A percentile compares a stretch with the other conserved stretches of the same genome.
These are phyloP conservation scores for Tetrao urogallus DNA, from an alignment of 2,113 vertebrate genomes.

Conservation along the genomic window DNA sequence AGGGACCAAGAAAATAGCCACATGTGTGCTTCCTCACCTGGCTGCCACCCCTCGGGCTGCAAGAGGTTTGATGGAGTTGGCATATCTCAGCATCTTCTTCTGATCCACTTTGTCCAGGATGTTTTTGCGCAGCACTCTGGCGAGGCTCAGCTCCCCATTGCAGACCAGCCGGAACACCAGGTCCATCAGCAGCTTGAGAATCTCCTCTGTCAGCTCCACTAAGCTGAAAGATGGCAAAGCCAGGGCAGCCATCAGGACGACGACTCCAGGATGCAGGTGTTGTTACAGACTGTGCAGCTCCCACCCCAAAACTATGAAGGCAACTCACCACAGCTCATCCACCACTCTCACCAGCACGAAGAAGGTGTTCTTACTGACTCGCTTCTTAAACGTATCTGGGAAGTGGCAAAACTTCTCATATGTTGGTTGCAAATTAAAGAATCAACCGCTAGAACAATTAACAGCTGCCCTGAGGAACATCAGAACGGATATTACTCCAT, in stretches of 20 bases:
- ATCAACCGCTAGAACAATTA: background rate
- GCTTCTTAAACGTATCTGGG: constrained; percentile 94
- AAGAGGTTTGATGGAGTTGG: constrained; percentile 91
- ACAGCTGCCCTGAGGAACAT: background rate
- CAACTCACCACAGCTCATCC: constrained; percentile 96
- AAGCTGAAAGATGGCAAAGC: constrained; percentile 74
- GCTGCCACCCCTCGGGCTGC: constrained; percentile 94
- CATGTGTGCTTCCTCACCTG: constrained; percentile 75
- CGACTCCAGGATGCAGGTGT: background rate
- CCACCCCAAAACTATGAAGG: fast-evolving
- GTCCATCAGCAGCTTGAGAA: constrained; percentile 96
- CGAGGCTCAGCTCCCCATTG: constrained; percentile 95
- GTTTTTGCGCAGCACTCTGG: constrained; percentile 94
- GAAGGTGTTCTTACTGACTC: constrained; percentile 99
- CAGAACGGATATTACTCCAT: fast-evolving
- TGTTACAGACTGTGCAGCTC: background rate
- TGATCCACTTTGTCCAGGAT: constrained; percentile 97
- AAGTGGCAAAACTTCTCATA: constrained; percentile 97
- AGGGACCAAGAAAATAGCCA: fast-evolving
- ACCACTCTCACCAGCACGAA: constrained; percentile 97
- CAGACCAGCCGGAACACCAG: constrained; percentile 94
- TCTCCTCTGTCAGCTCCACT: constrained; percentile 96
- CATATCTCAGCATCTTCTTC: constrained; percentile 90
- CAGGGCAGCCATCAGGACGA: background rate
- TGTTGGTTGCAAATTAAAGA: constrained; percentile 86